phyloP scores from a whole-genome alignment of 2,797 vertebrate genomes.

The Notamacropus eugenii region DNA sequence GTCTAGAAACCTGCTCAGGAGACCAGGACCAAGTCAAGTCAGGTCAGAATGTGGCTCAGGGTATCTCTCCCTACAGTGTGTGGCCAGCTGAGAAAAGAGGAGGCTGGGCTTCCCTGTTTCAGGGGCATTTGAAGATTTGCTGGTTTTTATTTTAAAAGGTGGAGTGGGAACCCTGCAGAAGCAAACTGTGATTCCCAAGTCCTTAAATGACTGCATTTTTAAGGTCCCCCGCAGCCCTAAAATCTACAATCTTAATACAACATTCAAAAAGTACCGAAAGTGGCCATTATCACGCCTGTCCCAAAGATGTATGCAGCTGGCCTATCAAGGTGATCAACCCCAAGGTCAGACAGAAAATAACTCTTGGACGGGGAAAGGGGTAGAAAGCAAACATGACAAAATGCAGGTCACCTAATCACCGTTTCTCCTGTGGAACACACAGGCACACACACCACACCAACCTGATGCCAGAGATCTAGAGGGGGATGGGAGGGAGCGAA shows the following conservation, averaged over 20 bases:
- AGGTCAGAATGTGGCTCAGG: constrained; percentile 78
- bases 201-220: not conserved
- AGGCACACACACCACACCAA: not conserved
- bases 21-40: constrained; percentile 41
- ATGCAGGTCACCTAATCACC: constrained; percentile 70
- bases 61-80: too few species aligned
- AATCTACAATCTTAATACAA: not conserved
- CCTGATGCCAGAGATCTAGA: not conserved
- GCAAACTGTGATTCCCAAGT: not conserved
- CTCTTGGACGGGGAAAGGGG: not conserved
- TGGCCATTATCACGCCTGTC: not conserved
- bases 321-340: not conserved
- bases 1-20: not conserved
- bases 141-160: not conserved
- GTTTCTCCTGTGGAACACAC: constrained; percentile 57
- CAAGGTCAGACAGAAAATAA: not conserved
- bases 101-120: too few species aligned
- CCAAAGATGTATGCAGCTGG: not conserved
- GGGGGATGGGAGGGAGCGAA: not conserved
- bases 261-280: not conserved
- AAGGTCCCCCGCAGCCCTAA: not conserved
- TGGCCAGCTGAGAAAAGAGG: not conserved
- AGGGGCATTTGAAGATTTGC: not conserved
- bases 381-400: constrained; percentile 26
- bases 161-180: not conserved